Conservation (phyloP, 1,140 invertebrate species). For the Harlomillsia oculata region DNA sequence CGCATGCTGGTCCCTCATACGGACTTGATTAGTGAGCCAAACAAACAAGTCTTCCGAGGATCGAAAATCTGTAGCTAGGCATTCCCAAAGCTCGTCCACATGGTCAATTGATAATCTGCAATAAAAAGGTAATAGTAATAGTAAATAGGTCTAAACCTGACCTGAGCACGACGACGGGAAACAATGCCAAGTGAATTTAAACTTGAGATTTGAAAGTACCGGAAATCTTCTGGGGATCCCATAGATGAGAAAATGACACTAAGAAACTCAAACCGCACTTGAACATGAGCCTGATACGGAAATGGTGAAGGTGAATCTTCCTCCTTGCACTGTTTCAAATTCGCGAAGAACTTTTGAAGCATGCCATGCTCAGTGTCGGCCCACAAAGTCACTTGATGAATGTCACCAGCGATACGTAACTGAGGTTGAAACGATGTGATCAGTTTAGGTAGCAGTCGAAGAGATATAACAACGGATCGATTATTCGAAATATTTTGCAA, state of each 20-base stretch:
- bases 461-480: conserved; percentile 75
- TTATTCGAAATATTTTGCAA: conserved; percentile 79
- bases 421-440: conserved; percentile 87
- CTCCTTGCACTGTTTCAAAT: conserved; percentile 47
- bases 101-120: conserved; percentile 72
- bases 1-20: conserved; percentile 70
- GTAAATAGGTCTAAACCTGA: no score
- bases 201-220: no score
- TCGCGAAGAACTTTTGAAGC: conserved; percentile 86
- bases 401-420: conserved; percentile 49
- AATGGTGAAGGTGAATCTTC: conserved; percentile 47
- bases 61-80: conserved; percentile 68
- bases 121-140: conserved; percentile 13
- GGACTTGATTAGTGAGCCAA: conserved; percentile 55
- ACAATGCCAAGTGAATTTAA: no score
- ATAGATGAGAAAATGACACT: conserved; percentile 82
- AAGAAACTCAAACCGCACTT: conserved; percentile 80
- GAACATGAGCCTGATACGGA: conserved; percentile 75
- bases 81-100: conserved; percentile 81
- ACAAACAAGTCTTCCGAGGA: conserved; percentile 83
- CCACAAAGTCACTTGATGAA: conserved; percentile 62
- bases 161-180: no score
- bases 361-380: conserved; percentile 78
- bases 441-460: conserved; percentile 77
- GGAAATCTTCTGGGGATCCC: conserved; percentile 77